These are phyloP conservation scores for Bimastos eiseni DNA, from an alignment of 2,888 invertebrate species.

Conservation along the genomic window DNA sequence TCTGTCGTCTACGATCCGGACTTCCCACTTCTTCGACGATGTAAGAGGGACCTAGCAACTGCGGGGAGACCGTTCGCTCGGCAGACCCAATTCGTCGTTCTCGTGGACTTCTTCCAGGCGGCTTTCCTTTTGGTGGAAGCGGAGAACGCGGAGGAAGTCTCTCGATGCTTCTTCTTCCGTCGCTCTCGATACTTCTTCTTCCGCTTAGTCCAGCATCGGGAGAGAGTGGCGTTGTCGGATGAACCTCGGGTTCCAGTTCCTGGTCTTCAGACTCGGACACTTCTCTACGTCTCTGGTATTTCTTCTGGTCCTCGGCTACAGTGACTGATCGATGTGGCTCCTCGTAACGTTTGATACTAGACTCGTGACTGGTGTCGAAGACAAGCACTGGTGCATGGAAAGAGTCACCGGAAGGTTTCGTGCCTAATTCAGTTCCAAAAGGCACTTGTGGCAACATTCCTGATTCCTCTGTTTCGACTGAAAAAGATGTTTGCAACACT, in stretches of 20 bases:
- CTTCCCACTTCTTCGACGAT: background rate
- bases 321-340: background rate
- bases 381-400: background rate
- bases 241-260: background rate
- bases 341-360: background rate
- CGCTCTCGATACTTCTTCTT: no score
- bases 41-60: background rate
- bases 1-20: conserved; percentile 33
- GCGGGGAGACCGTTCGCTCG: background rate
- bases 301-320: background rate
- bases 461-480: no score
- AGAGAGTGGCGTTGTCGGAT: background rate
- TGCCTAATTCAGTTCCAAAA: background rate
- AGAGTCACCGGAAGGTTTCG: background rate
- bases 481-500: background rate
- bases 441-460: background rate
- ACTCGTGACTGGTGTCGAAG: background rate
- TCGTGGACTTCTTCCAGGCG: background rate
- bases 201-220: background rate
- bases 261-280: background rate
- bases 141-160: conserved; percentile 7
- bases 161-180: background rate
- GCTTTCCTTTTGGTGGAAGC: background rate
- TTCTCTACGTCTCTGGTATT: background rate
- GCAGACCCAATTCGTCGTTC: conserved; percentile 14